A percentile compares a stretch with the other conserved stretches of the same genome.
phyloP scores from a whole-genome alignment of 1,140 invertebrate genomes.

The Leptinotarsa undecemlineata region DNA sequence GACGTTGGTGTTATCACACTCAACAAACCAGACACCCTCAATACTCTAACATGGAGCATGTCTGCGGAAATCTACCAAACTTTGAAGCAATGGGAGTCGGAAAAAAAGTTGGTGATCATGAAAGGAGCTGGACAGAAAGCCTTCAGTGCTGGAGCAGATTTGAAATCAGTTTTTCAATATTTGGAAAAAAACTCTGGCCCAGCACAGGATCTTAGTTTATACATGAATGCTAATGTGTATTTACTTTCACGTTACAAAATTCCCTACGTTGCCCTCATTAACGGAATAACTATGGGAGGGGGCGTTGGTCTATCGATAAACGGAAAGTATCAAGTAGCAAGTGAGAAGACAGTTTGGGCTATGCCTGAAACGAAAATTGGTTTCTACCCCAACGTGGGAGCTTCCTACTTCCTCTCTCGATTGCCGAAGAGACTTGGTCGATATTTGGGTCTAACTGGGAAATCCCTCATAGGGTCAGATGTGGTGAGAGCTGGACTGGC shows the following conservation, averaged over 20 bases:
- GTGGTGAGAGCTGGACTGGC: constrained; percentile 85
- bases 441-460: constrained; percentile 68
- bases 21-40: constrained; percentile 88
- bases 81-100: constrained; percentile 76
- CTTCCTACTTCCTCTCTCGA: constrained; percentile 83
- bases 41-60: constrained; percentile 66
- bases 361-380: constrained; percentile 95
- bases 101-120: constrained; percentile 80
- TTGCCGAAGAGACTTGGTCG: constrained; percentile 82
- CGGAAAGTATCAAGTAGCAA: constrained; percentile 85
- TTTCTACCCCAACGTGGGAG: constrained; percentile 95
- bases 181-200: background rate
- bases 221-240: background rate
- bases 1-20: constrained; percentile 79
- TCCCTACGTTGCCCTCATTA: constrained; percentile 88
- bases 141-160: constrained; percentile 96
- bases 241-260: constrained; percentile 82
- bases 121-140: constrained; percentile 88
- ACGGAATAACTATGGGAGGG: constrained; percentile 97
- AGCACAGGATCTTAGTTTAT: background rate
- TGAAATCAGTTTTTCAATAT: background rate
- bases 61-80: background rate
- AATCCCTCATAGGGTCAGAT: constrained; percentile 77
- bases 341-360: constrained; percentile 91
- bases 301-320: constrained; percentile 95